phyloP scores from a whole-genome alignment of 1,140 invertebrate genomes.

The Drosophila busckii region DNA sequence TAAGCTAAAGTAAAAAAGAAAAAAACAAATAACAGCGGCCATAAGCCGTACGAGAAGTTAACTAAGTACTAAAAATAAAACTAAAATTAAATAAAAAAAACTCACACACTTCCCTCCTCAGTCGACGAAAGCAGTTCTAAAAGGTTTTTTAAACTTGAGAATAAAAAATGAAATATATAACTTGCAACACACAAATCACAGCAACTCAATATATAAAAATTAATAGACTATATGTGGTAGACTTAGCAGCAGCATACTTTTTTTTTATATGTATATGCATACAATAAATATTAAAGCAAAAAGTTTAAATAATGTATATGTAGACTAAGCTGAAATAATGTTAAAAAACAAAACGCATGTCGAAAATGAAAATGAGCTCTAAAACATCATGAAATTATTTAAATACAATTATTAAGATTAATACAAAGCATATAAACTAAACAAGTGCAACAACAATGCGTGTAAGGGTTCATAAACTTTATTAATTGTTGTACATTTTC shows the following conservation, averaged over 20 bases:
- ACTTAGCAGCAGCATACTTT: no score
- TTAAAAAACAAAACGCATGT: constrained; percentile 12
- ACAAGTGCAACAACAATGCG: constrained; percentile 14
- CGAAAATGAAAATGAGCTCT: constrained; percentile 3
- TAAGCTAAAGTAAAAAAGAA: not conserved
- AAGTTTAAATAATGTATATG: constrained; percentile 23
- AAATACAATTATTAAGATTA: constrained; percentile 21
- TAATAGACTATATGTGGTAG: no score
- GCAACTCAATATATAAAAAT: constrained; percentile 27
- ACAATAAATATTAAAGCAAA: constrained; percentile 19
- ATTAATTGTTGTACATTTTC: no score
- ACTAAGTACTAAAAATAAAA: not conserved
- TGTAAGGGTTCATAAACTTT: constrained; percentile 3
- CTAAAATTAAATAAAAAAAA: not conserved
- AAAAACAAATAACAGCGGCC: no score
- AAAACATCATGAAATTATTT: constrained; percentile 11
- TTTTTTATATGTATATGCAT: constrained; percentile 22
- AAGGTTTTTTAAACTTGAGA: no score
- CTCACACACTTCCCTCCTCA: no score
- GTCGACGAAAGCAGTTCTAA: no score
- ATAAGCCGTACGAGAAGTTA: not conserved
- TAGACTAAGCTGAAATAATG: constrained; percentile 42
- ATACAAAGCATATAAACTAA: constrained; percentile 18
- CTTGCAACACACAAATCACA: constrained; percentile 25
- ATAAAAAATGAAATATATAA: constrained; percentile 30